Evolutionary conservation across 2,888 invertebrate genomes (phyloP).

Genomic region (Drosophila hamatofila): DNA sequence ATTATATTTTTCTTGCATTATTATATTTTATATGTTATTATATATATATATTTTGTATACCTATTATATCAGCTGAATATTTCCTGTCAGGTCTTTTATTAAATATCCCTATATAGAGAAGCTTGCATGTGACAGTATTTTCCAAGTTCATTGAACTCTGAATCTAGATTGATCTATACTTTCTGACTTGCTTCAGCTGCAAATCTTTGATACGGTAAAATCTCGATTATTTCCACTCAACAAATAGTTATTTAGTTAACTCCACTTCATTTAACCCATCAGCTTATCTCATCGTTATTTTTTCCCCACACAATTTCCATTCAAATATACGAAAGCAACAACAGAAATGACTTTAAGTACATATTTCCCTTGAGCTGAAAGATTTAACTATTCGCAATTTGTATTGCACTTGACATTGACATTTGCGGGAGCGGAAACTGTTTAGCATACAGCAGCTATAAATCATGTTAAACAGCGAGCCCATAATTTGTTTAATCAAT

Average conservation of each 20-base stretch:
- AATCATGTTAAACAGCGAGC: slow-evolving; percentile 36
- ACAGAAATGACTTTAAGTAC: background rate
- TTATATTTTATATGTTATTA: no score
- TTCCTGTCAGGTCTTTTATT: no score
- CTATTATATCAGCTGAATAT: no score
- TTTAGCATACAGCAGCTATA: slow-evolving; percentile 51
- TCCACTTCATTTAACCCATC: background rate
- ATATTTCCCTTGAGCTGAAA: slow-evolving; percentile 23
- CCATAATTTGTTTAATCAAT: slow-evolving; percentile 48
- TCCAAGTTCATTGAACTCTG: background rate
- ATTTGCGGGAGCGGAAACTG: slow-evolving; percentile 56
- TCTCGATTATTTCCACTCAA: background rate
- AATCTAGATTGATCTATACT: background rate
- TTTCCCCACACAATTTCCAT: slow-evolving; percentile 7
- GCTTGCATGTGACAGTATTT: background rate
- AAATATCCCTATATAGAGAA: no score
- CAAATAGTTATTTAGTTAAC: background rate
- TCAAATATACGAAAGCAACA: background rate
- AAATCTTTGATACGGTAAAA: background rate
- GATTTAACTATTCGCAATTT: background rate
- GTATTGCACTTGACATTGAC: slow-evolving; percentile 26
- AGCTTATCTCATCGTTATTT: background rate
- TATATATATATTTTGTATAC: no score
- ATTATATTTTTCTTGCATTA: no score
- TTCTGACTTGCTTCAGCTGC: background rate